A percentile compares a stretch with the other conserved stretches of the same genome.
Evolutionary conservation across 2,888 invertebrate species (phyloP).

Genomic region (Pyrochroa serraticornis): DNA sequence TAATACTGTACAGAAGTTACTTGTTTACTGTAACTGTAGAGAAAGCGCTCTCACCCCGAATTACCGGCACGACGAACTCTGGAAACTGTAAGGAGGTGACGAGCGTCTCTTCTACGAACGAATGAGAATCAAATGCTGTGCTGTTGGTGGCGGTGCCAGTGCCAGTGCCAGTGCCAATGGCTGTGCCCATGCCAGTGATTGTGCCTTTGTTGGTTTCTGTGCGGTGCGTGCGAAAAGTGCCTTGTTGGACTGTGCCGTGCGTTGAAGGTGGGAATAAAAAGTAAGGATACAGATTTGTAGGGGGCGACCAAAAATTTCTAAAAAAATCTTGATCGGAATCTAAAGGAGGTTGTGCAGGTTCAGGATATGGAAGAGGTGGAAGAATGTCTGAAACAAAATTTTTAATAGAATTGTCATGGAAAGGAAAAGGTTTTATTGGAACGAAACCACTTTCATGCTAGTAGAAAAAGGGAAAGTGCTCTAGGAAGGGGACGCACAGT

Average conservation of each 20-base stretch:
- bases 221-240: slow-evolving; percentile 56
- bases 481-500: slow-evolving; percentile 2
- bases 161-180: slow-evolving; percentile 53
- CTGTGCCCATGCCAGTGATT: slow-evolving; percentile 50
- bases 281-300: slow-evolving; percentile 64
- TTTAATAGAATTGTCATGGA: slow-evolving; percentile 30
- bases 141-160: slow-evolving; percentile 50
- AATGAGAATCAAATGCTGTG: slow-evolving; percentile 49
- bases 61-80: slow-evolving; percentile 49
- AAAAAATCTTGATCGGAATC: slow-evolving; percentile 62
- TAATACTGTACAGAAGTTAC: slow-evolving; percentile 21
- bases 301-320: slow-evolving; percentile 63
- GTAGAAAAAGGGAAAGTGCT: slow-evolving; percentile 8
- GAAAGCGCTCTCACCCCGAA: slow-evolving; percentile 54
- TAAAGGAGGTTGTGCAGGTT: slow-evolving; percentile 63
- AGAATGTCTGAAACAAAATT: slow-evolving; percentile 65
- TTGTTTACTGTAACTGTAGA: slow-evolving; percentile 39
- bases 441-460: neutral
- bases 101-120: slow-evolving; percentile 58
- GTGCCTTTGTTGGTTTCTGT: slow-evolving; percentile 49
- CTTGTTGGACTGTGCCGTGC: slow-evolving; percentile 53
- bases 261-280: slow-evolving; percentile 65
- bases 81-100: slow-evolving; percentile 55
- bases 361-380: slow-evolving; percentile 64
- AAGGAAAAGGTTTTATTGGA: neutral